Conservation (phyloP, 2,113 vertebrate species). For the Petroica traversi region DNA sequence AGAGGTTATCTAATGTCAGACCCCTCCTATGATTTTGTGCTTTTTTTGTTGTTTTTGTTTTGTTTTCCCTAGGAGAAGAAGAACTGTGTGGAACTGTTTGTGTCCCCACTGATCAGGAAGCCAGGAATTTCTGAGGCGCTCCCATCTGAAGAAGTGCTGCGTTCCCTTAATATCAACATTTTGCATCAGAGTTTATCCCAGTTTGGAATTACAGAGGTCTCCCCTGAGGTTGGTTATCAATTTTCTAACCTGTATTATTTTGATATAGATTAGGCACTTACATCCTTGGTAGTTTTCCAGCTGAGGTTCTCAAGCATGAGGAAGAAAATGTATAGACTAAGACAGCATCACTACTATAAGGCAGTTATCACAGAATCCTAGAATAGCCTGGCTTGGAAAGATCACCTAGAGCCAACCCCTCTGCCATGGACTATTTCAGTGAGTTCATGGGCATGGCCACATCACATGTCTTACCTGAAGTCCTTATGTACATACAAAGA, state of each 20-base stretch:
- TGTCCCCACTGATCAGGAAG: slow-evolving; percentile 82
- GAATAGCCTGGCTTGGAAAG: background rate
- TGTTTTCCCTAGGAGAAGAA: slow-evolving; percentile 81
- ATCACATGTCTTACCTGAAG: background rate
- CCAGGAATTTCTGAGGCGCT: slow-evolving; percentile 78
- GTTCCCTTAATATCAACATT: slow-evolving; percentile 86
- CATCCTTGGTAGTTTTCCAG: background rate
- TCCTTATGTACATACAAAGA: background rate
- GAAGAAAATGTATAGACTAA: background rate
- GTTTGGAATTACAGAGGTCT: slow-evolving; percentile 89
- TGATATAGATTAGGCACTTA: background rate
- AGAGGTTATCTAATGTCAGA: background rate
- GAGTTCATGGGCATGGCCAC: background rate
- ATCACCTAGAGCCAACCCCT: background rate
- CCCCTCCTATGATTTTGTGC: background rate
- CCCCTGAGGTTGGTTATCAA: slow-evolving; percentile 82
- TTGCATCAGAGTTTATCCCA: slow-evolving; percentile 87
- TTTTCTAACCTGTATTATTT: background rate
- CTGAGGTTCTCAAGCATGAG: background rate
- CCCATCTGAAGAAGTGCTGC: slow-evolving; percentile 87
- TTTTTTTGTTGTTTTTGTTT: background rate
- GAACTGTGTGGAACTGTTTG: slow-evolving; percentile 92
- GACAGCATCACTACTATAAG: background rate
- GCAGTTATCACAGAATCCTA: background rate
- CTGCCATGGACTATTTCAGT: background rate